phyloP scores from a whole-genome alignment of 2,113 vertebrate species.

The Zonotrichia leucophrys region DNA sequence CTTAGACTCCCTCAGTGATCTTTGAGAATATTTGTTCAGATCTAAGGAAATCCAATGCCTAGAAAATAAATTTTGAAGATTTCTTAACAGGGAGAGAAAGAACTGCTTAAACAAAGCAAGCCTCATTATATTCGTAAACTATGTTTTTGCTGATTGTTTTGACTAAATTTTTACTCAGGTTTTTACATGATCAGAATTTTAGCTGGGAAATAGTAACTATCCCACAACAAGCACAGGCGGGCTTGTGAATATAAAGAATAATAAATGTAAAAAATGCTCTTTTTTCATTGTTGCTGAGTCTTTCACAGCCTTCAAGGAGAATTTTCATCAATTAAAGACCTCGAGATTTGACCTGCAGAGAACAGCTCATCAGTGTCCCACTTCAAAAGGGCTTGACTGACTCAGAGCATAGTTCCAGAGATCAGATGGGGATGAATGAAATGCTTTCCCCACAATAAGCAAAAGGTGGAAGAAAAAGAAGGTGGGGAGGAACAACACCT shows the following conservation, averaged over 20 bases:
- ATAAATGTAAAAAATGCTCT: background rate
- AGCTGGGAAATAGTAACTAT: background rate
- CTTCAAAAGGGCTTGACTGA: background rate
- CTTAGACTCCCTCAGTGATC: background rate
- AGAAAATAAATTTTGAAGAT: background rate
- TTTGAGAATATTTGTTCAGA: background rate
- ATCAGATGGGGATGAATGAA: background rate
- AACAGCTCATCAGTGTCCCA: background rate
- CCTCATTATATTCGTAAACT: background rate
- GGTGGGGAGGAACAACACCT: background rate
- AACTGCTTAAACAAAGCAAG: background rate
- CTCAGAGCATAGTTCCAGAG: background rate
- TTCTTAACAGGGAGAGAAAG: background rate
- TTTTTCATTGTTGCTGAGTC: background rate
- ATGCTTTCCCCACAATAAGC: background rate
- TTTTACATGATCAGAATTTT: background rate
- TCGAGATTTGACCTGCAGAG: accelerated
- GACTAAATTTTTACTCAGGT: background rate
- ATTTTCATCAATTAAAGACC: background rate
- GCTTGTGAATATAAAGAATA: background rate
- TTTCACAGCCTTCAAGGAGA: background rate
- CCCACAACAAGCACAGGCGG: background rate
- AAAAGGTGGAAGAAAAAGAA: background rate
- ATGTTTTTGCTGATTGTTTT: background rate
- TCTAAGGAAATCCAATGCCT: background rate